A percentile compares a stretch with the other conserved stretches of the same genome.
These are phyloP conservation scores for Drosophila incognita DNA, from an alignment of 2,888 invertebrate genomes.

Conservation along the genomic window DNA sequence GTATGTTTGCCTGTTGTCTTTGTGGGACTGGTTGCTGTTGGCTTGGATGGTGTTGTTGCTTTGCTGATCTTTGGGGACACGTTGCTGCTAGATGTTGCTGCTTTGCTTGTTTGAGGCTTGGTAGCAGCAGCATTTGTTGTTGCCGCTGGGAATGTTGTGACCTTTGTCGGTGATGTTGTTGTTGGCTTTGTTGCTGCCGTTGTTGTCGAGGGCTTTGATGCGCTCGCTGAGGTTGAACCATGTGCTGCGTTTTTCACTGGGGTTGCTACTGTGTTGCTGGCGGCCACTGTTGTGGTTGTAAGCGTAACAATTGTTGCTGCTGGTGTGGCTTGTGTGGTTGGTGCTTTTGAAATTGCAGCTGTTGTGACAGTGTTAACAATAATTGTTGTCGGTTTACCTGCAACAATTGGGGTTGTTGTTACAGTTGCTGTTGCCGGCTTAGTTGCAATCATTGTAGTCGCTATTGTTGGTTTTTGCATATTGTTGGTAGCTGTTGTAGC, in stretches of 20 bases:
- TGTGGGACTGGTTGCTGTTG: constrained; percentile 51
- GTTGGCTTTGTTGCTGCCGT: not conserved
- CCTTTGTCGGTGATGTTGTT: constrained; percentile 13
- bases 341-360: constrained; percentile 10
- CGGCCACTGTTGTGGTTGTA: not conserved
- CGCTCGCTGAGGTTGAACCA: not conserved
- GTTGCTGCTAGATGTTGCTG: constrained; percentile 32
- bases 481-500: constrained; percentile 5
- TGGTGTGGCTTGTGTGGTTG: not conserved
- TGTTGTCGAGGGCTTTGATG: constrained; percentile 14
- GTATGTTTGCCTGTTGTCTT: constrained; percentile 41
- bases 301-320: constrained; percentile 7
- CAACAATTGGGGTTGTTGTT: not conserved
- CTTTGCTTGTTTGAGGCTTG: constrained; percentile 33
- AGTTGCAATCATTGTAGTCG: not conserved
- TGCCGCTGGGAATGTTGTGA: constrained; percentile 9
- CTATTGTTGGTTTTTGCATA: not conserved
- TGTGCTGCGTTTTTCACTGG: constrained; percentile 7
- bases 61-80: constrained; percentile 41
- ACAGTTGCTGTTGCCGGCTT: constrained; percentile 1
- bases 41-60: constrained; percentile 32
- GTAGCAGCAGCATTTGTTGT: constrained; percentile 17
- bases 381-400: constrained; percentile 16
- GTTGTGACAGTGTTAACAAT: constrained; percentile 7
- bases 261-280: constrained; percentile 22